Percentiles rank a stretch among this genome's conserved stretches.
phyloP scores from a whole-genome alignment of 2,888 invertebrate genomes.

The Drosophila yooni region DNA sequence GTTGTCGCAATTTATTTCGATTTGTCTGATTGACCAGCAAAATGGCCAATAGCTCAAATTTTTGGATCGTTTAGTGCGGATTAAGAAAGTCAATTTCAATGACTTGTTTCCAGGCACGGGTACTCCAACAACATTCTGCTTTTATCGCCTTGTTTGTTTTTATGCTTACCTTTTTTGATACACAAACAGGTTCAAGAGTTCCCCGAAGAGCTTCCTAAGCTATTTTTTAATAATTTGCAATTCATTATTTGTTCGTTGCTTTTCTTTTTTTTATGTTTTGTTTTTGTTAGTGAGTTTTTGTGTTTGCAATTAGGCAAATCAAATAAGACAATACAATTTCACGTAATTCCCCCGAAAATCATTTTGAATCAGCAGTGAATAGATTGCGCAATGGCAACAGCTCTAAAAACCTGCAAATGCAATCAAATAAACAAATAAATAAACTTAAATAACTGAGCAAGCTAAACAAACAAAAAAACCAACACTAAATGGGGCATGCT shows the following conservation, averaged over 20 bases:
- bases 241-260: slow-evolving; percentile 2
- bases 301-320: slow-evolving; percentile 14
- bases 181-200: slow-evolving; percentile 44
- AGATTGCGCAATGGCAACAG: slow-evolving; percentile 33
- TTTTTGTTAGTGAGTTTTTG: not conserved
- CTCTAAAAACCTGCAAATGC: slow-evolving; percentile 20
- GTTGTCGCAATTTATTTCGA: slow-evolving; percentile 21
- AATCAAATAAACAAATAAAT: slow-evolving; percentile 30
- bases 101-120: slow-evolving; percentile 31
- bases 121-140: slow-evolving; percentile 4
- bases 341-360: slow-evolving; percentile 23
- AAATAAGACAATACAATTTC: slow-evolving; percentile 16
- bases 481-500: not conserved
- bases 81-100: slow-evolving; percentile 53
- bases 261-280: slow-evolving; percentile 5
- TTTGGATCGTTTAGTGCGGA: slow-evolving; percentile 14
- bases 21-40: slow-evolving; percentile 42
- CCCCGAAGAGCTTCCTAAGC: slow-evolving; percentile 29
- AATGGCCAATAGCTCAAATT: slow-evolving; percentile 55
- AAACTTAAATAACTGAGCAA: slow-evolving; percentile 22
- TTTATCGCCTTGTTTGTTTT: slow-evolving; percentile 22
- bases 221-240: slow-evolving; percentile 22
- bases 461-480: slow-evolving; percentile 8
- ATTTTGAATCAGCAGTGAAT: slow-evolving; percentile 32
- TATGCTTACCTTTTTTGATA: slow-evolving; percentile 17